phyloP scores from a whole-genome alignment of 2,113 vertebrate genomes.

The Tachysurus vachellii region DNA sequence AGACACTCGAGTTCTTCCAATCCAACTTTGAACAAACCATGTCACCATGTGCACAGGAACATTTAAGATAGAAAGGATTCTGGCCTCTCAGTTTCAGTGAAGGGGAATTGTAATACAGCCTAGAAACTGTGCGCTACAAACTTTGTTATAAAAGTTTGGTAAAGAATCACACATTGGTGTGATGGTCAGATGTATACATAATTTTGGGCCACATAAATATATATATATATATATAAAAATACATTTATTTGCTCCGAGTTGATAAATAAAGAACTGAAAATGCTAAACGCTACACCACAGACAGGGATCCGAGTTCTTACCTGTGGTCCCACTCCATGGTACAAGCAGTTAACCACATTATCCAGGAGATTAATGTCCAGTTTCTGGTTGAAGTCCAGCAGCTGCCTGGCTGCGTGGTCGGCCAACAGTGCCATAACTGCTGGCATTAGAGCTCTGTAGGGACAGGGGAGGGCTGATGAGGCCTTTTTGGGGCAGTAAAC shows the following conservation, averaged over 20 bases:
- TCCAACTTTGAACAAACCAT: background rate
- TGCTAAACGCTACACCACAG: background rate
- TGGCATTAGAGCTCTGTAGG: conserved; percentile 99
- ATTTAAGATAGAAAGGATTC: background rate
- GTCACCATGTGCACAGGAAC: background rate
- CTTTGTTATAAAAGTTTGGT: background rate
- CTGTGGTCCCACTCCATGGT: conserved; percentile 98
- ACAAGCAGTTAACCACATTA: conserved; percentile 98
- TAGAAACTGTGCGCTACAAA: background rate
- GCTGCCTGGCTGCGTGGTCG: conserved; percentile 99
- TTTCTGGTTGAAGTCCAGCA: conserved; percentile 99
- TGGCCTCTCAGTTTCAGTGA: background rate
- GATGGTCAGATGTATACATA: background rate
- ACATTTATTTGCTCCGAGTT: too few species aligned
- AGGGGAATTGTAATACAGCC: background rate
- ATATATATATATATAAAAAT: too few species aligned
- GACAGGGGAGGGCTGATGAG: conserved; percentile 57
- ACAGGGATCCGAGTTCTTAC: conserved; percentile 68
- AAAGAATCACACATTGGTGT: background rate
- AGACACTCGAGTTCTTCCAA: background rate
- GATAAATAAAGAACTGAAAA: background rate
- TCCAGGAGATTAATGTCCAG: conserved; percentile 99
- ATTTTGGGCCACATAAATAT: background rate
- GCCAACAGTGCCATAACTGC: conserved; percentile 99
- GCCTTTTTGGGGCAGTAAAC: conserved; percentile 53